Base-by-base conservation (phyloP, 2,113 vertebrate genomes). In the Platysternon megacephalum region DNA sequence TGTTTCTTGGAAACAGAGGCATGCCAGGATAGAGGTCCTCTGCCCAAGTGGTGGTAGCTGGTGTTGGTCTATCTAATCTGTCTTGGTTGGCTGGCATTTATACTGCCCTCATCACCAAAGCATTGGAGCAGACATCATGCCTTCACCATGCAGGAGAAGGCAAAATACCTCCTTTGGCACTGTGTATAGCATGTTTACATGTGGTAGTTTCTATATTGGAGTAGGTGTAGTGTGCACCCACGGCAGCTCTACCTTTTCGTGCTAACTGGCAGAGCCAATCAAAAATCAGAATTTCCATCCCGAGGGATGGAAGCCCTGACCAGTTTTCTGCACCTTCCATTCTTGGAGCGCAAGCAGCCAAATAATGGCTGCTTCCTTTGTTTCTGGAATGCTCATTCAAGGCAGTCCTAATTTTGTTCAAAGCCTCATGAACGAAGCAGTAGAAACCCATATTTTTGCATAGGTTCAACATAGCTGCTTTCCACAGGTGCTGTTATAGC, bases 341-440 rank as follows among this genome's bases (percentile, higher is more conserved):
- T 32, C 28, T 32, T 32, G 28, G 56, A 2, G 28, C 28, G 1
- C 11, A 29, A 28, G 28, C 11, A 29, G 28, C 56, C n/a, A 72
- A 72, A n/a, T 39, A 32, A 39, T 19, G 29, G 29, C 13, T 39
- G 13, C 65, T 72, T 76, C 24, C 74, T 76, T 76, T 14, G 24
- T 44, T 76, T 76, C 72, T 44, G 12, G 11, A 6, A 26, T 42
- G 10, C 21, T 26, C 24, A 76, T 24, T 42, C 39, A 89, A 91
- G 86, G 5, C 26, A 87, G 55, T 84, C 13, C 55, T 87, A 93
- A 53, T 90, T 92, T 84, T 93, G 91, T 89, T 89, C 87, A 87
- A 87, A 89, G 24, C 44, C 44, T 78, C 26, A 13, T 46, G 42
- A 46, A 46, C 11, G 4, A 46, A 44, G 26, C 74, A 14, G 42